Conservation (phyloP, 1,140 invertebrate species). For the Hermatobates lingyangjiaoensis region DNA sequence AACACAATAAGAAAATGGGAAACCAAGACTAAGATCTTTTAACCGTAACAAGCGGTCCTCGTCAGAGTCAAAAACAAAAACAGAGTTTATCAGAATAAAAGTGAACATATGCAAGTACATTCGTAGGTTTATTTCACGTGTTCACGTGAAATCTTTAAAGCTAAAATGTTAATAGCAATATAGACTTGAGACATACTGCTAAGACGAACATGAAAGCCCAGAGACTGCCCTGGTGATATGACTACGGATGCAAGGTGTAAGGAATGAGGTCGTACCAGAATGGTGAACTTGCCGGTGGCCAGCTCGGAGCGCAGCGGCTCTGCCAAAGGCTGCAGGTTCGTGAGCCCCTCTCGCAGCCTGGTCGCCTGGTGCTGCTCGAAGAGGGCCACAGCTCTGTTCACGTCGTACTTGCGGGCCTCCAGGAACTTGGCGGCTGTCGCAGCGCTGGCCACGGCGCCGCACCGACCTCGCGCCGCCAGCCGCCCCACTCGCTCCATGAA, state of each 20-base stretch:
- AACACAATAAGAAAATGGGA: too few relatives aligned
- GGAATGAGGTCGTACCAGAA: slow-evolving; percentile 68
- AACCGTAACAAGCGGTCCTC: too few relatives aligned
- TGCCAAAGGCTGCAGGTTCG: slow-evolving; percentile 54
- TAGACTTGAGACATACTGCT: not conserved
- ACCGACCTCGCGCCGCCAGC: slow-evolving; percentile 33
- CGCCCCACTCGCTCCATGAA: slow-evolving; percentile 56
- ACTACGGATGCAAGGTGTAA: not conserved
- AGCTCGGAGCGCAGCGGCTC: slow-evolving; percentile 73
- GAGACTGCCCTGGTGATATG: not conserved
- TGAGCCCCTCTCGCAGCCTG: slow-evolving; percentile 63
- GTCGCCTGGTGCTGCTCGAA: slow-evolving; percentile 83
- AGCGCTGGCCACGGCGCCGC: slow-evolving; percentile 42
- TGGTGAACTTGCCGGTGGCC: slow-evolving; percentile 86
- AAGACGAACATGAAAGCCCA: not conserved
- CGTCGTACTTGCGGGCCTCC: slow-evolving; percentile 86
- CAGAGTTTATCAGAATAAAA: too few relatives aligned
- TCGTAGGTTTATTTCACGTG: too few relatives aligned
- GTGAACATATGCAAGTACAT: too few relatives aligned
- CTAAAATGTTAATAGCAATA: not conserved
- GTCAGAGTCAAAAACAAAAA: too few relatives aligned
- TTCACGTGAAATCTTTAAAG: too few relatives aligned
- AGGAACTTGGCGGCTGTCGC: slow-evolving; percentile 87
- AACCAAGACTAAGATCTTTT: too few relatives aligned
- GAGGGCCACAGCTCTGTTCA: slow-evolving; percentile 63